phyloP scores from a whole-genome alignment of 2,797 vertebrate species.

The Galagoides demidoff region DNA sequence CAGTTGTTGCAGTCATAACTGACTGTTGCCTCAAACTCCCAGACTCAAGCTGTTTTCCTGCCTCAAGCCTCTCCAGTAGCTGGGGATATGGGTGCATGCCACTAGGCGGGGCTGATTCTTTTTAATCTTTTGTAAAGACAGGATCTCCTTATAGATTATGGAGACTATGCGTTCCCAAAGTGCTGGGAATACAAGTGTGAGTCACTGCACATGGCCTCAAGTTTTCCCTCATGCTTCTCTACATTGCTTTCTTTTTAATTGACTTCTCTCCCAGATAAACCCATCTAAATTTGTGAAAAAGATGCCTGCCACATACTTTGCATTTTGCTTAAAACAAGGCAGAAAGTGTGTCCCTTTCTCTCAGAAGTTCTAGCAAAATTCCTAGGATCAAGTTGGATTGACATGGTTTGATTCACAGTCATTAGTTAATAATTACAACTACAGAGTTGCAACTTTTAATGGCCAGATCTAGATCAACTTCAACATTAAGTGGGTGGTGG shows the following conservation, averaged over 20 bases:
- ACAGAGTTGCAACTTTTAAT: neutral
- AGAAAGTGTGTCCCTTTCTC: neutral
- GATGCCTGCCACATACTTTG: neutral
- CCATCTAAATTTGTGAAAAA: neutral
- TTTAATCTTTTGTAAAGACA: no score
- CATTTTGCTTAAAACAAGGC: neutral
- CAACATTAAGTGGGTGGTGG: rapidly evolving
- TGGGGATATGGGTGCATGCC: no score
- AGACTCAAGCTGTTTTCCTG: no score
- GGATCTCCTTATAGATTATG: no score
- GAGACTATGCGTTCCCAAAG: no score
- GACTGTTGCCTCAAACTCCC: no score
- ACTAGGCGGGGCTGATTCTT: no score
- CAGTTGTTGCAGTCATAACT: no score
- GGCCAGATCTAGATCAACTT: neutral
- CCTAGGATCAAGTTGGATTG: neutral
- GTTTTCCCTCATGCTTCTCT: neutral
- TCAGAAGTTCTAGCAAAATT: neutral
- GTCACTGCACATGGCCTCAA: no score
- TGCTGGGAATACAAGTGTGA: no score
- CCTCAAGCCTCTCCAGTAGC: no score
- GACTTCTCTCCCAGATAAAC: neutral
- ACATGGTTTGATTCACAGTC: neutral
- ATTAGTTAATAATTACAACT: neutral
- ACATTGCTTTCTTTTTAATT: neutral